Conservation (phyloP, 2,888 invertebrate species). For the Tinea pellionella region DNA sequence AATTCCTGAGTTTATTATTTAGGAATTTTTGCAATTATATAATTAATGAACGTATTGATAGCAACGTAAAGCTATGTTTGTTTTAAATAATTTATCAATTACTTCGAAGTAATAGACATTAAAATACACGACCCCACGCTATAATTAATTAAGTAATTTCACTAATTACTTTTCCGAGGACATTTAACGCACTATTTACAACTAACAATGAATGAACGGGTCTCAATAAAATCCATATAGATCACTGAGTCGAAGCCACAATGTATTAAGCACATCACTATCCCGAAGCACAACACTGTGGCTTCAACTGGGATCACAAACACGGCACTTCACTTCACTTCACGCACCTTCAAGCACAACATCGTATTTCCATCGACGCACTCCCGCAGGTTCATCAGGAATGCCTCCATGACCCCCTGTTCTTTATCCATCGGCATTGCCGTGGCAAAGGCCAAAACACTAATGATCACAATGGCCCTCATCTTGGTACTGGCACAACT, state of each 20-base stretch:
- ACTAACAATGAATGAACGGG: no score
- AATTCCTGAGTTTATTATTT: conserved; percentile 9
- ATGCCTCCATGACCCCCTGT: conserved; percentile 45
- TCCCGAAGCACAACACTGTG: conserved; percentile 1
- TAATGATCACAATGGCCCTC: conserved; percentile 48
- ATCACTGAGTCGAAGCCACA: not conserved
- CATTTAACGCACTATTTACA: no score
- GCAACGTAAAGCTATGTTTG: no score
- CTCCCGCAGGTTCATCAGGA: conserved; percentile 68
- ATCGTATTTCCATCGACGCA: conserved; percentile 77
- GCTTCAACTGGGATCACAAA: not conserved
- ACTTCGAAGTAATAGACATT: not conserved
- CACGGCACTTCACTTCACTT: conserved; percentile 36
- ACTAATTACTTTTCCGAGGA: conserved; percentile 16
- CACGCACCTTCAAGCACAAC: conserved; percentile 78
- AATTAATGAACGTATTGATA: no score
- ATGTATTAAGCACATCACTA: not conserved
- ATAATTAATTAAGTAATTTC: conserved; percentile 8
- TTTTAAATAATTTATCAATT: no score
- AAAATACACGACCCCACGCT: not conserved
- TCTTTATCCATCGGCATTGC: conserved; percentile 53
- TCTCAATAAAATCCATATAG: not conserved
- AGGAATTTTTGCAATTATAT: no score
- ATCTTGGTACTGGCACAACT: conserved; percentile 40
- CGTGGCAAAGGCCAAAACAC: conserved; percentile 38